Evolutionary conservation across 2,888 invertebrate genomes (phyloP).

Genomic region (Ormyrus nitidulus): DNA sequence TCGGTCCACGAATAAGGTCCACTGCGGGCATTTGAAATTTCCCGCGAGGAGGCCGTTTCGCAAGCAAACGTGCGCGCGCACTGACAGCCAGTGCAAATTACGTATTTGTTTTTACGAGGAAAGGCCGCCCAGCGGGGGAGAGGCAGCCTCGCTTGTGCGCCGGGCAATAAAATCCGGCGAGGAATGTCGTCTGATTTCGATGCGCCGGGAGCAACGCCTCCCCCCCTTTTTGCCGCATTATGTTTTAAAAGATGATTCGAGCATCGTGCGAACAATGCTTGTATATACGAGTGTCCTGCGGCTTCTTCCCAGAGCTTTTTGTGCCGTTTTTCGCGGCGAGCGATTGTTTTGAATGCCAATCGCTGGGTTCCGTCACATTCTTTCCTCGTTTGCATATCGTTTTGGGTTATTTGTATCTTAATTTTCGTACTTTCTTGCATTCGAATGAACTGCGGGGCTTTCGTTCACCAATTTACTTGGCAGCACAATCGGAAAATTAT

Average conservation of each 20-base stretch:
- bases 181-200: slow-evolving; percentile 51
- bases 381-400: too few relatives aligned
- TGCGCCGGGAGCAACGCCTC: slow-evolving; percentile 31
- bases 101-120: slow-evolving; percentile 51
- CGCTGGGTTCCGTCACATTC: too few relatives aligned
- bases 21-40: slow-evolving; percentile 20
- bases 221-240: slow-evolving; percentile 39
- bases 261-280: slow-evolving; percentile 27
- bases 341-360: too few relatives aligned
- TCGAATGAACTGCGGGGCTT: too few relatives aligned
- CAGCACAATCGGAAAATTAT: too few relatives aligned
- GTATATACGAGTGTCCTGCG: neutral
- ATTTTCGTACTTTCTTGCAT: too few relatives aligned
- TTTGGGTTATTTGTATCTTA: too few relatives aligned
- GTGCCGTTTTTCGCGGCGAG: slow-evolving; percentile 2
- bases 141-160: neutral
- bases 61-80: neutral
- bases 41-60: slow-evolving; percentile 9
- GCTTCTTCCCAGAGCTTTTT: neutral
- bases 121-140: slow-evolving; percentile 26
- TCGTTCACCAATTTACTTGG: too few relatives aligned
- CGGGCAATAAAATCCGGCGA: slow-evolving; percentile 39
- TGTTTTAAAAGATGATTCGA: slow-evolving; percentile 21
- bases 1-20: too few relatives aligned
- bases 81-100: slow-evolving; percentile 41